These are phyloP conservation scores for Macropodus opercularis DNA, from an alignment of 2,797 vertebrate genomes.

Conservation along the genomic window DNA sequence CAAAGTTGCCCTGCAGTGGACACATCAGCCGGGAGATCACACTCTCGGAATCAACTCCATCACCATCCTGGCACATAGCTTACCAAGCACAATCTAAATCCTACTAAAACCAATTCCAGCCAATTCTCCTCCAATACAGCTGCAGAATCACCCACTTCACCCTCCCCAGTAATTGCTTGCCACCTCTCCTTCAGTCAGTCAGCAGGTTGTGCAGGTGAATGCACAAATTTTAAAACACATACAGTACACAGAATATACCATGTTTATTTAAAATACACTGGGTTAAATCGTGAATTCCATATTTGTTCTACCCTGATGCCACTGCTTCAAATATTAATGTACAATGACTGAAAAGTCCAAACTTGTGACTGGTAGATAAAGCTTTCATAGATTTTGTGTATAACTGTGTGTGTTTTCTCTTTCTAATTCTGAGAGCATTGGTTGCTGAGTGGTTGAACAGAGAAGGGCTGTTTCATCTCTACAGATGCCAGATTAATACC, in stretches of 20 bases:
- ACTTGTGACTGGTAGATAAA: too few species aligned
- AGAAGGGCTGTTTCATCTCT: conserved; percentile 40
- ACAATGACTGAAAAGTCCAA: too few species aligned
- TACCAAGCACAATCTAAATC: conserved; percentile 45
- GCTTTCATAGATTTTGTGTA: too few species aligned
- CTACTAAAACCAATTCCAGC: conserved; percentile 60
- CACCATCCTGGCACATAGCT: conserved; percentile 29
- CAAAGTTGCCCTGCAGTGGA: conserved; percentile 3
- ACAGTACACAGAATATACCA: conserved; percentile 10
- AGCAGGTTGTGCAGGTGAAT: conserved; percentile 12
- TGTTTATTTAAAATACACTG: too few species aligned
- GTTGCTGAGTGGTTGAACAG: conserved; percentile 27
- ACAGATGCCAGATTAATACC: conserved; percentile 44
- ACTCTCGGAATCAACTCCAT: conserved; percentile 40
- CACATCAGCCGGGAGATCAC: conserved; percentile 32
- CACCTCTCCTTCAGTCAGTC: conserved; percentile 38
- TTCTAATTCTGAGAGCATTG: conserved; percentile 28
- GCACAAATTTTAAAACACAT: not conserved
- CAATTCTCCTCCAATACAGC: conserved; percentile 43
- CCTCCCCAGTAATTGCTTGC: conserved; percentile 58
- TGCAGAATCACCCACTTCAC: conserved; percentile 21
- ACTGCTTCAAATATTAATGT: too few species aligned
- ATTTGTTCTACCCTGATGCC: too few species aligned
- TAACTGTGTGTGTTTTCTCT: too few species aligned
- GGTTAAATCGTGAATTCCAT: too few species aligned